Conservation (phyloP, 2,113 vertebrate genomes). For the Onychostoma macrolepis region DNA sequence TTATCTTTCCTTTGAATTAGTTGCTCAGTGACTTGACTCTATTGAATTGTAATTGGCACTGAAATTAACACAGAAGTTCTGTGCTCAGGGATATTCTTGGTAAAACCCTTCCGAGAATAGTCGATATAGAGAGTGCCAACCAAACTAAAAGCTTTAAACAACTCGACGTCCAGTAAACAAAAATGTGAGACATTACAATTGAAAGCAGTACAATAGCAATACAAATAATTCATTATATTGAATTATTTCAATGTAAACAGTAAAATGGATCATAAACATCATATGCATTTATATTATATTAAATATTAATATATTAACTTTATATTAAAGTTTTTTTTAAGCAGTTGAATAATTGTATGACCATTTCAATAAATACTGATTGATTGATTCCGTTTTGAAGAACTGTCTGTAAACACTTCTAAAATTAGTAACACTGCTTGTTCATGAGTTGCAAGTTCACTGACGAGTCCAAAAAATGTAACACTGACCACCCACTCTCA, state of each 20-base stretch:
- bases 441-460: background rate
- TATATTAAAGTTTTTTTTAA: background rate
- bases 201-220: background rate
- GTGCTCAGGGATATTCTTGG: background rate
- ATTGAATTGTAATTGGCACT: slow-evolving; percentile 35
- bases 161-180: background rate
- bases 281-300: background rate
- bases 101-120: slow-evolving; percentile 16
- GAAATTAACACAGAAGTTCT: slow-evolving; percentile 19
- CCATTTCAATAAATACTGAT: background rate
- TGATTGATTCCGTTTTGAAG: background rate
- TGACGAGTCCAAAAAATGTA: background rate
- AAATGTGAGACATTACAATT: background rate
- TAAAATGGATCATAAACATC: background rate
- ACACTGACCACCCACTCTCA: background rate
- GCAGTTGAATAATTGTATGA: background rate
- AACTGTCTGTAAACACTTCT: background rate
- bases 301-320: too few relatives aligned
- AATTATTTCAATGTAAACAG: background rate
- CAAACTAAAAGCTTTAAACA: slow-evolving; percentile 19
- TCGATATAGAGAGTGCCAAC: slow-evolving; percentile 1
- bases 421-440: background rate
- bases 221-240: too few relatives aligned
- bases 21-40: background rate
- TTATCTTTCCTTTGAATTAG: slow-evolving; percentile 29